Percentiles rank a stretch among this genome's conserved stretches.
These are phyloP conservation scores for Leptobrachium ailaonicum DNA, from an alignment of 2,113 vertebrate species.

Conservation along the genomic window DNA sequence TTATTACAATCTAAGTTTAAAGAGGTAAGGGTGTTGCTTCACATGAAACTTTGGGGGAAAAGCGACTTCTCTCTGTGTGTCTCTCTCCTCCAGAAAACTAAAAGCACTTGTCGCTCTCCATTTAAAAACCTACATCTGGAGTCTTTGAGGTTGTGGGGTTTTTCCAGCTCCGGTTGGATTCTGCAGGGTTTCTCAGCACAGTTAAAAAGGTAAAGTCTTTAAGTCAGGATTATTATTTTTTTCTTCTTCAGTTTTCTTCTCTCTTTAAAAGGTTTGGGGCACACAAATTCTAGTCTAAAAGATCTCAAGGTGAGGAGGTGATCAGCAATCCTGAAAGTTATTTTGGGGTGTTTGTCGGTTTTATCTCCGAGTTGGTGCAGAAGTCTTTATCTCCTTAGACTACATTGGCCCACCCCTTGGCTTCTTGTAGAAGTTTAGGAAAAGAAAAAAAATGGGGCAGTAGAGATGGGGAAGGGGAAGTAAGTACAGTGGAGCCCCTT, in stretches of 20 bases:
- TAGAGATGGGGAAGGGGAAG: slow-evolving; percentile 28
- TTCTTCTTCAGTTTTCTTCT: slow-evolving; percentile 33
- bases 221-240: background rate
- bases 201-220: slow-evolving; percentile 49
- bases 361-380: slow-evolving; percentile 26
- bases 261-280: slow-evolving; percentile 42
- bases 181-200: slow-evolving; percentile 48
- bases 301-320: slow-evolving; percentile 43
- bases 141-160: slow-evolving; percentile 49
- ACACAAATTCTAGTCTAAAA: slow-evolving; percentile 48
- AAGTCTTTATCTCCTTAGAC: slow-evolving; percentile 48
- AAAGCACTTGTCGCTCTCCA: slow-evolving; percentile 41
- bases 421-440: slow-evolving; percentile 25
- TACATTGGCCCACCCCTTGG: slow-evolving; percentile 32
- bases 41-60: slow-evolving; percentile 98
- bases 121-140: slow-evolving; percentile 74
- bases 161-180: slow-evolving; percentile 48
- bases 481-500: slow-evolving; percentile 43
- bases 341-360: background rate
- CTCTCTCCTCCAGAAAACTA: slow-evolving; percentile 81
- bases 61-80: slow-evolving; percentile 89
- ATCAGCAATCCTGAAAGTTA: slow-evolving; percentile 25
- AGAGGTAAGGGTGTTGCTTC: slow-evolving; percentile 99
- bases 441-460: slow-evolving; percentile 1
- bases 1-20: slow-evolving; percentile 99